A percentile compares a stretch with the other conserved stretches of the same genome.
phyloP scores from a whole-genome alignment of 2,113 vertebrate species.

The Limanda limanda region DNA sequence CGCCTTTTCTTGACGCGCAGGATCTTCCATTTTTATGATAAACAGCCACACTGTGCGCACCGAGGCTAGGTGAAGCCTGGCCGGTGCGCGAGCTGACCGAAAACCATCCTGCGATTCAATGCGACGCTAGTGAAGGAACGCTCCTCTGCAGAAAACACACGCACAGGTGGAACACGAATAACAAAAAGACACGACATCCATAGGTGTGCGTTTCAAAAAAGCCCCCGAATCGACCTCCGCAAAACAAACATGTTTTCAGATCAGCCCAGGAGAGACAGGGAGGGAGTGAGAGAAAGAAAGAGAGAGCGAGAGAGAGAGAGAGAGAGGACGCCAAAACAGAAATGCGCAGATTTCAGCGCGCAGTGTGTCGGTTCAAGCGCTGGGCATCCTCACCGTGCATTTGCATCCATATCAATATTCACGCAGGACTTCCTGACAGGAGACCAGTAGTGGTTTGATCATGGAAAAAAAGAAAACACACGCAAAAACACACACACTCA shows the following conservation, averaged over 20 bases:
- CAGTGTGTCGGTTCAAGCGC: conserved; percentile 64
- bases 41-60: conserved; percentile 54
- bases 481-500: too few relatives aligned
- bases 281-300: too few relatives aligned
- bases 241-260: conserved; percentile 40
- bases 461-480: background rate
- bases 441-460: conserved; percentile 53
- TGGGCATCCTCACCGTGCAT: conserved; percentile 67
- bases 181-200: conserved; percentile 22
- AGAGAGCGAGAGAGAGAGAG: background rate
- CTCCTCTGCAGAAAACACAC: conserved; percentile 37
- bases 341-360: conserved; percentile 66
- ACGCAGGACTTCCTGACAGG: conserved; percentile 68
- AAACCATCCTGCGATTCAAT: conserved; percentile 77
- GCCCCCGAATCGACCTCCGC: conserved; percentile 38
- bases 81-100: conserved; percentile 61
- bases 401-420: conserved; percentile 78
- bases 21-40: conserved; percentile 75
- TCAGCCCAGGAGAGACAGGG: background rate
- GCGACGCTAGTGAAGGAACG: conserved; percentile 76
- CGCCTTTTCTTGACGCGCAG: conserved; percentile 75
- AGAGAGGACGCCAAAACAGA: conserved; percentile 45
- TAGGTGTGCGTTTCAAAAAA: conserved; percentile 15
- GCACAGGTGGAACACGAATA: conserved; percentile 25
- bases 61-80: conserved; percentile 55